Conservation (phyloP, 2,888 invertebrate genomes). For the Pachydiplax longipennis region DNA sequence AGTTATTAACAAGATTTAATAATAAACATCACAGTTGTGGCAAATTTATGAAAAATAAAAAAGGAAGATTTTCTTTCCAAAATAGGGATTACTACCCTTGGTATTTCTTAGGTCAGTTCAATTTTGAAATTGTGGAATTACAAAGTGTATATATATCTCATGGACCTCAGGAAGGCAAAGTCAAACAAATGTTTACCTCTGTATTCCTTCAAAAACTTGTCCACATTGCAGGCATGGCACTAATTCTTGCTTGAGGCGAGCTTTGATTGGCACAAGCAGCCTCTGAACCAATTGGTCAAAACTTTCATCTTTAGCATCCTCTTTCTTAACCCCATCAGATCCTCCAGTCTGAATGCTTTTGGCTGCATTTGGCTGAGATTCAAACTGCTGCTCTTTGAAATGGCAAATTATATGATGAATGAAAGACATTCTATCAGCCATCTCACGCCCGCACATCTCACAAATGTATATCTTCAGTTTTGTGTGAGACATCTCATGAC, state of each 20-base stretch:
- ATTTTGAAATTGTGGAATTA: too few relatives aligned
- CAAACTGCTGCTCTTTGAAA: background rate
- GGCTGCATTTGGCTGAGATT: background rate
- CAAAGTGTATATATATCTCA: background rate
- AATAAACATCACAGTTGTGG: too few relatives aligned
- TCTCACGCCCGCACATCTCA: constrained; percentile 9
- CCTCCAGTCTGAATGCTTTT: too few relatives aligned
- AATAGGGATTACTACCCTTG: too few relatives aligned
- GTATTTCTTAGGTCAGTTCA: too few relatives aligned
- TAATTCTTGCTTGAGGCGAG: background rate
- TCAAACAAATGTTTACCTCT: background rate
- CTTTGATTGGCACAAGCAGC: constrained; percentile 2
- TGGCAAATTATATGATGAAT: background rate
- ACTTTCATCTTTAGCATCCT: background rate
- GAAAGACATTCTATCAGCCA: constrained; percentile 18
- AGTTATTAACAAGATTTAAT: too few relatives aligned
- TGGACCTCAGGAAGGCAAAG: background rate
- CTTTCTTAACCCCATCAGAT: background rate
- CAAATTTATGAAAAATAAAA: too few relatives aligned
- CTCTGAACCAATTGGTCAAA: constrained; percentile 2
- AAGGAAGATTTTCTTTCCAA: too few relatives aligned
- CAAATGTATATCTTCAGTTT: constrained; percentile 9
- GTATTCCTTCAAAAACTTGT: constrained; percentile 36
- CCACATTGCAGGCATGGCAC: constrained; percentile 5
- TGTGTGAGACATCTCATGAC: constrained; percentile 2